Evolutionary conservation across 2,113 vertebrate species (phyloP), one percentile per base, ranked within the genome.

Genomic region (Buteo buteo): DNA sequence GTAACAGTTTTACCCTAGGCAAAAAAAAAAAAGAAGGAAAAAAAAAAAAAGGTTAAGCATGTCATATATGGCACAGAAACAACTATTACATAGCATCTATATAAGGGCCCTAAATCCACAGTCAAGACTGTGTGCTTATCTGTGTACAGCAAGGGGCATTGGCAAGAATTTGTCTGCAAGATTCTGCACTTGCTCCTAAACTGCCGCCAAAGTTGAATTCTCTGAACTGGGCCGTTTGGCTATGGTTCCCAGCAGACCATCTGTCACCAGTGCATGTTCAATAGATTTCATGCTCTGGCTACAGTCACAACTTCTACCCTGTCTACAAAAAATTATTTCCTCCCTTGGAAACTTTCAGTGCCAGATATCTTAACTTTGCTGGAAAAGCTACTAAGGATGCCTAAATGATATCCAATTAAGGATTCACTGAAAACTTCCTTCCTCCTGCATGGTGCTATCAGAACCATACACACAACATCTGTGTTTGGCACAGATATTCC

Each of bases 1-100:
- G 99, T 99, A 83, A 99, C 98, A 9, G 99, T 99, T 98, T 99
- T 99, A 95, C 99, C 99, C 99, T 98, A 44, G 16, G 5, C 5
- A 7, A 54, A 50, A 50, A 52, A 69, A n/a, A 32, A 22, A 7
- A 5, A 18, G 4, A 31, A 34, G 21, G 11, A 12, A 13, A 26
- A 40, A 15, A 28, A 28, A 4, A 54, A 29, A 70, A 50, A 74
- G 6, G 11, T 61, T 88, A 78, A 69, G 6, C 4, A n/a, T 78
- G 10, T 24, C 25, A 54, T 12, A 67, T 15, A 47, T 1, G 7
- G 13, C 38, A 87, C 12, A 87, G 32, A 86, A 90, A 34, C 40
- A 88, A 88, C 52, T 76, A 47, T 6, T 61, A 32, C 9, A 4
- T 7, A 74, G n/a, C 18, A 80, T 28, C 26, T 74, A 40, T 22